These are phyloP conservation scores for Eidolon helvum DNA, from an alignment of 2,113 vertebrate genomes.

Conservation along the genomic window DNA sequence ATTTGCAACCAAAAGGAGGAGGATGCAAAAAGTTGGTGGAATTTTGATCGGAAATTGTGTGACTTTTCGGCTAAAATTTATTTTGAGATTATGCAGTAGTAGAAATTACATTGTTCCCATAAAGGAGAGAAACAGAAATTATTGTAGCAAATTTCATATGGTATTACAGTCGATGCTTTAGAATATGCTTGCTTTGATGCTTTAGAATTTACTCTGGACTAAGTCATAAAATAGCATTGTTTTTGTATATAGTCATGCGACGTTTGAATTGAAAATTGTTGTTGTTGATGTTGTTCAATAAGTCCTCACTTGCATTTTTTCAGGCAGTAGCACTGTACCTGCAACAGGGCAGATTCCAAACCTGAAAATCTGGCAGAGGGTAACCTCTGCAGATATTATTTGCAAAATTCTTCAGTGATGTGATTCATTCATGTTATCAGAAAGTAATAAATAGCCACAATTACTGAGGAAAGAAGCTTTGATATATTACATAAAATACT, in stretches of 20 bases:
- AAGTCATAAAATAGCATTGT: not conserved
- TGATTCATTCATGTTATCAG: not conserved
- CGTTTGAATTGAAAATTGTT: not conserved
- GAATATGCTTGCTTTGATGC: not conserved
- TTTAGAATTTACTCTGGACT: not conserved
- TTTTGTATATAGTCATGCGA: not conserved
- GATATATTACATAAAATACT: not conserved
- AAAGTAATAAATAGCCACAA: not conserved
- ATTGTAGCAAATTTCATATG: not conserved
- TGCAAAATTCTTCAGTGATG: not conserved
- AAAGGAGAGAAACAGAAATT: not conserved
- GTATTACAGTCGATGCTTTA: not conserved
- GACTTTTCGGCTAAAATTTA: not conserved
- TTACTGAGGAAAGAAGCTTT: not conserved
- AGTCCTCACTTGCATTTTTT: not conserved
- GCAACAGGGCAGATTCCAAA: not conserved
- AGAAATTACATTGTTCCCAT: not conserved
- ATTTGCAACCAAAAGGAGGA: slow-evolving; percentile 23
- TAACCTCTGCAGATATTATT: not conserved
- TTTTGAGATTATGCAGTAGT: not conserved
- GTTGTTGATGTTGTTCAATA: not conserved
- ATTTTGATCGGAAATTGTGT: slow-evolving; percentile 11
- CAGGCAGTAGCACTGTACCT: not conserved
- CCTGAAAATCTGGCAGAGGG: not conserved
- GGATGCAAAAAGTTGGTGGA: not conserved